Evolutionary conservation across 2,797 vertebrate genomes (phyloP).

Genomic region (Sebastes hubbsi): DNA sequence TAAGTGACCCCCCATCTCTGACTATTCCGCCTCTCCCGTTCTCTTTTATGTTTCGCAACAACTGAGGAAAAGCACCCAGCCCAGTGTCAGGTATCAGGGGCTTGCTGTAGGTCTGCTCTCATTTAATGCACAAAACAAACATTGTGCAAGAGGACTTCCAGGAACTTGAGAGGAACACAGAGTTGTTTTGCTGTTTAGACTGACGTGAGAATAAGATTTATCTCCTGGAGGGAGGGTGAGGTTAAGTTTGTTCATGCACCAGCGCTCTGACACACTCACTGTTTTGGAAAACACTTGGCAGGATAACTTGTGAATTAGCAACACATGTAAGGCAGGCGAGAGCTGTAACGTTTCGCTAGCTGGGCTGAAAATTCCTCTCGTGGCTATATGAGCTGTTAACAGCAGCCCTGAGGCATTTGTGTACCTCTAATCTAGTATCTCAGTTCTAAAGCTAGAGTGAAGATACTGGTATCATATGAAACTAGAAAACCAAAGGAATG

Average conservation of each 20-base stretch:
- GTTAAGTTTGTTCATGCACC: slow-evolving; percentile 48
- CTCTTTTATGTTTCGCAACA: slow-evolving; percentile 56
- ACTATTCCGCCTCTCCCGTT: slow-evolving; percentile 12
- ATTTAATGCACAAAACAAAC: slow-evolving; percentile 67
- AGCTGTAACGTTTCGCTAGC: slow-evolving; percentile 11
- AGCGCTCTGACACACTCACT: slow-evolving; percentile 12
- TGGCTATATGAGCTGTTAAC: slow-evolving; percentile 18
- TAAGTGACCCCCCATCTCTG: slow-evolving; percentile 12
- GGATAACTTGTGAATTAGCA: slow-evolving; percentile 48
- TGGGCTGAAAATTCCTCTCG: slow-evolving; percentile 14
- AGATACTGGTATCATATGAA: no score
- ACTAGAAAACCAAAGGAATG: no score
- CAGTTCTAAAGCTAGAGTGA: no score
- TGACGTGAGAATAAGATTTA: slow-evolving; percentile 63
- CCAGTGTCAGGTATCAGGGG: slow-evolving; percentile 57
- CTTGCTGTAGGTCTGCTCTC: slow-evolving; percentile 53
- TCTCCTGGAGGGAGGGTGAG: slow-evolving; percentile 36
- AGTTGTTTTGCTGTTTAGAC: slow-evolving; percentile 59
- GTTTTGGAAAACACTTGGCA: slow-evolving; percentile 36
- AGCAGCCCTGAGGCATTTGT: neutral
- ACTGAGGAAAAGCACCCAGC: slow-evolving; percentile 36
- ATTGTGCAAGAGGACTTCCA: slow-evolving; percentile 76
- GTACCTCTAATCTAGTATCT: neutral
- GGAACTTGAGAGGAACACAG: slow-evolving; percentile 61
- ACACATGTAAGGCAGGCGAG: slow-evolving; percentile 30